phyloP scores from a whole-genome alignment of 2,113 vertebrate genomes.

The Calonectris borealis region DNA sequence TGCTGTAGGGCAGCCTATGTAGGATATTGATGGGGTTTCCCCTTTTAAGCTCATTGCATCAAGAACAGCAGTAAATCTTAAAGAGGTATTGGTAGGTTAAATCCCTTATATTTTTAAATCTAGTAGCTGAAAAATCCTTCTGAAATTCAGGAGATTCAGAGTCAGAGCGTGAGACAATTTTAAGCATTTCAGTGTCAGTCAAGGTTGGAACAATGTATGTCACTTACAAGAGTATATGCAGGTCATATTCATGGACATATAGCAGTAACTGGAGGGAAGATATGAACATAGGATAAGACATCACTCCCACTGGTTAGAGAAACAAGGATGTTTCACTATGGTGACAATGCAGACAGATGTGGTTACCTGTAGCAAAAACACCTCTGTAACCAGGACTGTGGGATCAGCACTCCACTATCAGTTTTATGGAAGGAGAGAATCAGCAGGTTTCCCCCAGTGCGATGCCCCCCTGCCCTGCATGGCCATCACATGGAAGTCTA shows the following conservation, averaged over 20 bases:
- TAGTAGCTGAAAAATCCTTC: not conserved
- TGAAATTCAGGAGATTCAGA: not conserved
- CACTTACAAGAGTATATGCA: not conserved
- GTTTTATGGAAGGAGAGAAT: not conserved
- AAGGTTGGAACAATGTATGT: not conserved
- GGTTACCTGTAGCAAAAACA: not conserved
- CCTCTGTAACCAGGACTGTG: accelerated
- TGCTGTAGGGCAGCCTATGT: not conserved
- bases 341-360: not conserved
- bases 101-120: not conserved
- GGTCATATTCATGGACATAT: not conserved
- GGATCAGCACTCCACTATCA: not conserved
- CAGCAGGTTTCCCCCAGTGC: not conserved
- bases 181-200: not conserved
- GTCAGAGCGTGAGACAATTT: not conserved
- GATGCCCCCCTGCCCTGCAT: accelerated
- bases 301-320: not conserved
- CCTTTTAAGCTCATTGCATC: not conserved
- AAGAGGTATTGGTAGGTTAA: not conserved
- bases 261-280: not conserved
- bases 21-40: not conserved
- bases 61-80: not conserved
- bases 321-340: not conserved
- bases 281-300: not conserved
- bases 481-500: not conserved